These are phyloP conservation scores for Epirrhoe alternata DNA, from an alignment of 2,888 invertebrate species.

Conservation along the genomic window DNA sequence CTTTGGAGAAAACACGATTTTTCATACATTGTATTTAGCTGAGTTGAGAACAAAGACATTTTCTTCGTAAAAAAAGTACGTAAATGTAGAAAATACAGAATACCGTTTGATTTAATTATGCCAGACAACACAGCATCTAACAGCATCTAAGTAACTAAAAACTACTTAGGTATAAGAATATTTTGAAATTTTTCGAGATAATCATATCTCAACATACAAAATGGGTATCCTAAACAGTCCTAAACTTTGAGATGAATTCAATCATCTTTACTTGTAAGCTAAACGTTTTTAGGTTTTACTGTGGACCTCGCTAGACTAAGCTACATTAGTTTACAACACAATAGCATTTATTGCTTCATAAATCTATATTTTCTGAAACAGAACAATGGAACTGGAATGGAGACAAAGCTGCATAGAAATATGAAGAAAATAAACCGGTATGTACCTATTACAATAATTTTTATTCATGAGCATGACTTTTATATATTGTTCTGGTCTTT, in stretches of 20 bases:
- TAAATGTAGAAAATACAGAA: not conserved
- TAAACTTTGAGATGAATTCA: not conserved
- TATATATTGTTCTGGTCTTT: too few species aligned
- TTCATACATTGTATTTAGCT: not conserved
- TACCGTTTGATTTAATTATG: too few species aligned
- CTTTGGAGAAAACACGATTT: not conserved
- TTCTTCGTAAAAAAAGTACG: not conserved
- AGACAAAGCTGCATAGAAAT: slow-evolving; percentile 17
- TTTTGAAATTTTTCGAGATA: too few species aligned
- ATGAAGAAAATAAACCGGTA: slow-evolving; percentile 13
- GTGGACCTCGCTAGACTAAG: not conserved
- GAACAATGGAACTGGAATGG: slow-evolving; percentile 15
- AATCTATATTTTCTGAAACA: slow-evolving; percentile 27
- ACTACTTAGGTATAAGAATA: too few species aligned
- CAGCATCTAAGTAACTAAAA: too few species aligned
- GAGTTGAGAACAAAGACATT: not conserved
- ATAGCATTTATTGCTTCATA: slow-evolving; percentile 18
- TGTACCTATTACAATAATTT: not conserved
- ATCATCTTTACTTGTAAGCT: not conserved
- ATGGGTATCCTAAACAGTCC: not conserved
- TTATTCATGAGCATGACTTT: not conserved
- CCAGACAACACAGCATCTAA: too few species aligned
- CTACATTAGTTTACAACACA: slow-evolving; percentile 8
- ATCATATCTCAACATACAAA: not conserved
- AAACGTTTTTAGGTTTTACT: not conserved